These are phyloP conservation scores for Hyposoter dolosus DNA, from an alignment of 2,888 invertebrate genomes.

Conservation along the genomic window DNA sequence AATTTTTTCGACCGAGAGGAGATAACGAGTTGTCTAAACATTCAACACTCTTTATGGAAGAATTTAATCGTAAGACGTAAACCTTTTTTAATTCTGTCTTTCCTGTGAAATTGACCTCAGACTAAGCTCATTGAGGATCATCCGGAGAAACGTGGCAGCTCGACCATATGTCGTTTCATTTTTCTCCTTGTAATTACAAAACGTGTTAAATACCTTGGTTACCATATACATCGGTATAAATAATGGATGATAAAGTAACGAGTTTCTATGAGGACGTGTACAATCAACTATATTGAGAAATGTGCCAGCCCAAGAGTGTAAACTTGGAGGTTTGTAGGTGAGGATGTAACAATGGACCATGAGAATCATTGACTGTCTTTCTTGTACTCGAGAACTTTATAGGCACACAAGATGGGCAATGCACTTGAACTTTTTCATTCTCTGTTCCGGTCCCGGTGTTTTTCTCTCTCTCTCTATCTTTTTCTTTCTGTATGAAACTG, in stretches of 20 bases:
- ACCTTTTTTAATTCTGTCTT: neutral
- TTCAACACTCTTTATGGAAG: neutral
- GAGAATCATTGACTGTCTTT: slow-evolving; percentile 47
- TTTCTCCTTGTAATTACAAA: slow-evolving; percentile 11
- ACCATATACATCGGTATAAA: slow-evolving; percentile 14
- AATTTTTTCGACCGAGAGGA: neutral
- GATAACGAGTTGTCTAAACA: neutral
- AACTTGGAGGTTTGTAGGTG: slow-evolving; percentile 62
- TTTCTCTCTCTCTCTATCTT: slow-evolving; percentile 22
- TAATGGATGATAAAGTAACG: neutral
- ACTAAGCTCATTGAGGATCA: neutral
- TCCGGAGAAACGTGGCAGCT: slow-evolving; percentile 41
- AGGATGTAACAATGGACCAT: slow-evolving; percentile 64
- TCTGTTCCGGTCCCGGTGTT: neutral
- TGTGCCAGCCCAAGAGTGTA: slow-evolving; percentile 34
- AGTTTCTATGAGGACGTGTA: neutral
- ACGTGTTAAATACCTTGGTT: slow-evolving; percentile 9
- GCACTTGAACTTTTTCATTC: slow-evolving; percentile 33
- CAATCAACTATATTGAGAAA: slow-evolving; percentile 46
- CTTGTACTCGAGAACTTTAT: slow-evolving; percentile 13
- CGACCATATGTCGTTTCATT: slow-evolving; percentile 12
- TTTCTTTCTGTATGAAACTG: slow-evolving; percentile 18
- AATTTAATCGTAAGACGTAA: slow-evolving; percentile 4
- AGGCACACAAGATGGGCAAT: slow-evolving; percentile 19
- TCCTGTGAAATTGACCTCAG: neutral